Evolutionary conservation across 2,113 vertebrate species (phyloP).

Genomic region (Ophiodon elongatus): DNA sequence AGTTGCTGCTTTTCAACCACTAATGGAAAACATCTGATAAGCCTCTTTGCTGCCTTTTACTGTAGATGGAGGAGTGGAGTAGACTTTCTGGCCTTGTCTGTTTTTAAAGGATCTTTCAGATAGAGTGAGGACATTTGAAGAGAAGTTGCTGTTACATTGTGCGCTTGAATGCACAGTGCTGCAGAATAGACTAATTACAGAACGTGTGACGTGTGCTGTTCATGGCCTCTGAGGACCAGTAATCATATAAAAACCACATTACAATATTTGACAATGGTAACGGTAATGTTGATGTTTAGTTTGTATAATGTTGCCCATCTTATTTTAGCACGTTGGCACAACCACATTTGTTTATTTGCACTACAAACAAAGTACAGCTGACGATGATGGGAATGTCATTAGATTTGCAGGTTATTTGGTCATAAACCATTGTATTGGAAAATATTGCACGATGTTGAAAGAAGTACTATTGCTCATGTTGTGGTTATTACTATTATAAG

Average conservation of each 20-base stretch:
- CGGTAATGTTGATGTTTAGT: too few relatives aligned
- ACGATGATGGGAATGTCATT: not conserved
- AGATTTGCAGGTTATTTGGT: not conserved
- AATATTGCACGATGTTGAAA: too few relatives aligned
- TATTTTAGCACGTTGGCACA: not conserved
- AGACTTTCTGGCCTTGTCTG: too few relatives aligned
- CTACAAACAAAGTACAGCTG: too few relatives aligned
- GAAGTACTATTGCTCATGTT: too few relatives aligned
- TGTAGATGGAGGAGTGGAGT: not conserved
- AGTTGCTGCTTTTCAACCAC: constrained; percentile 45
- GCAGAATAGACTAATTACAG: not conserved
- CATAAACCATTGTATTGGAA: too few relatives aligned
- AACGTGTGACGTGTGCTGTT: not conserved
- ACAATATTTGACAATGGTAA: too few relatives aligned
- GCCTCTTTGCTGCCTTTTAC: constrained; percentile 16
- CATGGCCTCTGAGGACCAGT: not conserved
- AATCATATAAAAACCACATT: not conserved
- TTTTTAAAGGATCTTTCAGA: not conserved
- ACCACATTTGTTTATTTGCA: not conserved
- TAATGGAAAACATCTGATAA: constrained; percentile 48
- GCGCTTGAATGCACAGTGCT: not conserved
- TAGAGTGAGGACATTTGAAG: not conserved
- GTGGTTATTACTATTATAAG: too few relatives aligned
- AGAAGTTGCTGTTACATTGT: not conserved
- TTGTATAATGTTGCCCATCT: not conserved